phyloP scores from a whole-genome alignment of 1,140 invertebrate genomes.

The Stenopsyche tienmushanensis region DNA sequence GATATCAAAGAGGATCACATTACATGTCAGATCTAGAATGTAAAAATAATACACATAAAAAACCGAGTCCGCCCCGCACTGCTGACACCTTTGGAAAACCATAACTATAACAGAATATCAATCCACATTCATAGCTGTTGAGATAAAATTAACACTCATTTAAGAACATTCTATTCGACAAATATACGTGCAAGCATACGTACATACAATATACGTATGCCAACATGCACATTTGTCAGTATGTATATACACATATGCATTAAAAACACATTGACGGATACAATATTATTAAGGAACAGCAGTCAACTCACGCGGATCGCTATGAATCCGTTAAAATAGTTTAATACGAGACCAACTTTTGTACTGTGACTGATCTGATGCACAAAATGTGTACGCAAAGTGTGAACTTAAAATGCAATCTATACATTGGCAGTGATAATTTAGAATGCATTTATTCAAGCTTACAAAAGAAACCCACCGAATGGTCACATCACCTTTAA shows the following conservation, averaged over 20 bases:
- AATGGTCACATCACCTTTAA: no score
- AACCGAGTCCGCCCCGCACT: slow-evolving; percentile 29
- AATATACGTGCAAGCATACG: slow-evolving; percentile 8
- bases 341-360: neutral
- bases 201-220: neutral
- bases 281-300: slow-evolving; percentile 14
- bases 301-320: slow-evolving; percentile 17
- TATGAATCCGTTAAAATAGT: neutral
- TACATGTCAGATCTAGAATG: neutral
- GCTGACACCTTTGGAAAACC: slow-evolving; percentile 27
- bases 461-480: no score
- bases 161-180: slow-evolving; percentile 11
- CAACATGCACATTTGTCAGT: neutral
- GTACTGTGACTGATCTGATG: neutral
- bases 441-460: no score
- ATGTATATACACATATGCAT: neutral
- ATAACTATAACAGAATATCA: slow-evolving; percentile 23
- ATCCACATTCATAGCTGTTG: slow-evolving; percentile 27
- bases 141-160: slow-evolving; percentile 19
- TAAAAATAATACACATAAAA: slow-evolving; percentile 7
- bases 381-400: neutral
- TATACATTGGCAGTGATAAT: slow-evolving; percentile 12
- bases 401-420: no score
- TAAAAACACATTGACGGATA: slow-evolving; percentile 9
- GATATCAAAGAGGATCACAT: neutral